Base-by-base conservation (phyloP, 2,797 vertebrate genomes). In the Acipenser transmontanus region DNA sequence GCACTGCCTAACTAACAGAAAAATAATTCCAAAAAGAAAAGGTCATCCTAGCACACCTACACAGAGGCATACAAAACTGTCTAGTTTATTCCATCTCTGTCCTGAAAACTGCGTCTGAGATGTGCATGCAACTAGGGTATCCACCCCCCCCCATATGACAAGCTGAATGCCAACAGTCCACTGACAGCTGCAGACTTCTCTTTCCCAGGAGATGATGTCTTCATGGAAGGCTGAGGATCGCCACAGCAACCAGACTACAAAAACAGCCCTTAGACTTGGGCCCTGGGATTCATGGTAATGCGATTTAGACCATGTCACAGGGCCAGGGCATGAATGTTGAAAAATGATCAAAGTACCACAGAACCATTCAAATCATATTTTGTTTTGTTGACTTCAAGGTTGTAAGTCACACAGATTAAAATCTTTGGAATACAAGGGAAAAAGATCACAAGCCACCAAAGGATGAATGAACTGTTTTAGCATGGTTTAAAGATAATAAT, bases 171-270 rank as follows among this genome's bases (percentile, higher is more conserved):
- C 80, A 80, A 71, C 70, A 62, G 70, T 75, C 68, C 74, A 72
- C 66, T 77, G 75, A 81, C 57, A 1, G 78, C 80, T 83, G 80
- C 82, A 78, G 74, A 82, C 74, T 65, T 76, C 82, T 67, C 71
- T 74, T 67, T 86, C 87, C 79, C 83, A 62, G 47, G 84, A 82
- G 85, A 86, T 69, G 70, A 50, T n/a, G 70, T 75, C 79, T 84
- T 75, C 80, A 80, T 57, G 72, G 80, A 87, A 80, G 82, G 77
- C 78, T 80, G 72, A 79, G 71, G 68, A 82, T 89, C 79, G 81
- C 89, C 83, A 88, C 81, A 82, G 88, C 84, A 92, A 91, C 88
- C 80, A 85, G 78, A 80, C 77, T 81, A 82, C 78, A 85, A 88
- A 91, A 91, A 90, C 86, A 92, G 82, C 76, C 76, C 69, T 1